Evolutionary conservation across 2,888 invertebrate genomes (phyloP), one percentile per base, ranked within the genome.

Genomic region (Cerastis rubricosa): DNA sequence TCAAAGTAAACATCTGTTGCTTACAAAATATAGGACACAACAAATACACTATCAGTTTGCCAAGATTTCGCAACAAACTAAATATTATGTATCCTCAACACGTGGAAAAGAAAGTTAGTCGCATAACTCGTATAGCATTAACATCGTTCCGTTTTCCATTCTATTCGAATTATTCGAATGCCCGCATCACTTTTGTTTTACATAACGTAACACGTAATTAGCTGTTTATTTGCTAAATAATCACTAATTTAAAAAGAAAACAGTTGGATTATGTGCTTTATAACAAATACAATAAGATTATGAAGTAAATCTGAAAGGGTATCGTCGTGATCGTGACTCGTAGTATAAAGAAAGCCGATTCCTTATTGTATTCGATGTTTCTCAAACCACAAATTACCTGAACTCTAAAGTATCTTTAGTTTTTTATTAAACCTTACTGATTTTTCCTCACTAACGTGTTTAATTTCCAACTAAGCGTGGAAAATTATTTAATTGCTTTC

Each of bases 91-190:
- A 80, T 86, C 72, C 78, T 57, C 76, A 54, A 74, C 88, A 85
- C 83, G 87, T 88, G 84, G 65, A 87, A 88, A 88, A 81, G 87
- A 89, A 89, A 90, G 89, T 89, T 77, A 75, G 64, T 77, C 69
- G 69, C 25, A 74, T 69, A 70, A 75, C 61, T 76, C 67, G 73
- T 64, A 79, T 73, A 81, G 80, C 70, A 86, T 73, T 74, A 80
- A n/a, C 76, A 77, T 75, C 79, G 85, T 83, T 84, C 71, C 83
- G 68, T 83, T 84, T 80, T 81, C 73, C 65, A 87, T 85, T 81
- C 73, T 74, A 85, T 88, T 83, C 71, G 68, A 77, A 74, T 85
- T 78, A 79, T 80, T 76, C 76, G 66, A 85, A 47, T 81, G 65
- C 78, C 69, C 71, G 67, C 83, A 79, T 80, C 47, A 69, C 65